phyloP scores from a whole-genome alignment of 2,797 vertebrate species.

The Eulemur rubriventer region DNA sequence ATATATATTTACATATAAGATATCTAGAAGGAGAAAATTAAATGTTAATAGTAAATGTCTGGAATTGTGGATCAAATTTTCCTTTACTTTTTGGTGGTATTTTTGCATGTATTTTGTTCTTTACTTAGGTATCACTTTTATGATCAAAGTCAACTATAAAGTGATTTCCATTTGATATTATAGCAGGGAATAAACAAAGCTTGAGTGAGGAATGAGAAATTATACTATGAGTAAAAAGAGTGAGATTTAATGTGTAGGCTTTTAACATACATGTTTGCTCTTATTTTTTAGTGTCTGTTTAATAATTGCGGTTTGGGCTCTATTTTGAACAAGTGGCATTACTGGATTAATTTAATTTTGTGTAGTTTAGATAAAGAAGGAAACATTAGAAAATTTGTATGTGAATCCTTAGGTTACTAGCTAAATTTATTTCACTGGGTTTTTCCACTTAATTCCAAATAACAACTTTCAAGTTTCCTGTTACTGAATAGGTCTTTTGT shows the following conservation, averaged over 20 bases:
- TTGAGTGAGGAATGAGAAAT: background rate
- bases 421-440: conserved; percentile 48
- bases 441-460: conserved; percentile 61
- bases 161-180: background rate
- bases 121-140: background rate
- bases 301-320: conserved; percentile 34
- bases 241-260: background rate
- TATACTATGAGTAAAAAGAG: background rate
- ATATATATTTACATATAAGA: background rate
- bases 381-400: conserved; percentile 16
- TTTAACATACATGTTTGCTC: background rate
- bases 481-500: conserved; percentile 63
- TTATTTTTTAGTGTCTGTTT: conserved; percentile 25
- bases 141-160: conserved; percentile 27
- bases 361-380: conserved; percentile 7
- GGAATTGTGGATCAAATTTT: background rate
- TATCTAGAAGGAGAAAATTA: conserved; percentile 3
- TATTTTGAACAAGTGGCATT: conserved; percentile 26
- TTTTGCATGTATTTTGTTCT: conserved; percentile 13
- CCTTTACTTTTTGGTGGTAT: background rate
- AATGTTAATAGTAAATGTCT: background rate
- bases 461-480: conserved; percentile 13
- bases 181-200: background rate
- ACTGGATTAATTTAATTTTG: conserved; percentile 26
- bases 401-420: conserved; percentile 36